Evolutionary conservation across 1,140 invertebrate species (phyloP), one percentile per base, ranked within the genome.

Genomic region (Zaprionus lachaisei): DNA sequence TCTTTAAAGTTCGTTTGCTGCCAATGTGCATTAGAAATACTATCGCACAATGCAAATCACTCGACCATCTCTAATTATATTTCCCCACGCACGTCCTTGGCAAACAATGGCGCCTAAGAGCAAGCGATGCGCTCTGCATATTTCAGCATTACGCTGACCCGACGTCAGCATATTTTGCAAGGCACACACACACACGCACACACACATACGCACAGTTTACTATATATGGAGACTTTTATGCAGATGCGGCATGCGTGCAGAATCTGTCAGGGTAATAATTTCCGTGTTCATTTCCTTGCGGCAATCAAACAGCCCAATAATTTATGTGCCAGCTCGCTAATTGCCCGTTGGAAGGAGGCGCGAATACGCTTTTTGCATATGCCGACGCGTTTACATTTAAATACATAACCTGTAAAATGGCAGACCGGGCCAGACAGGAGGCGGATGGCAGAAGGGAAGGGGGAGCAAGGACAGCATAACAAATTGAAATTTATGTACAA

Each of bases 401-500:
- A 78, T 72, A 38, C 38, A 41, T 41, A 15, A n/a, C 38, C 38
- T 41, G 12, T 41, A 41, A n/a, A 9, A n/a, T 12, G 28, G 67
- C 82, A 81, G 65, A 6, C 28, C 15, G 49, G 17, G n/a, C 44
- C 28, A 37, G 57, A 62, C 57, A 51, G 44, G 5, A 51, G 44
- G 22, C 44, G 14, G 12, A n/a, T 12, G 47, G 28, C 14, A 75
- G 44, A 41, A 12, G 9, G 26, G 11, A 34, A 24, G 28, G 26
- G 47, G 47, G 20, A 55, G 9, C 41, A 38, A 28, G 24, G 47
- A 24, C 4, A 54, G 70, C 62, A 62, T 72, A 78, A 83, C 81
- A 81, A 89, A 87, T 87, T 84, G 84, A 87, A 89, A 87, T 87
- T 87, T 87, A 87, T 89, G 84, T 81, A 72, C 76, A 81, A 64